Base-by-base conservation (phyloP, 2,888 invertebrate species). In the Scotopteryx bipunctaria region DNA sequence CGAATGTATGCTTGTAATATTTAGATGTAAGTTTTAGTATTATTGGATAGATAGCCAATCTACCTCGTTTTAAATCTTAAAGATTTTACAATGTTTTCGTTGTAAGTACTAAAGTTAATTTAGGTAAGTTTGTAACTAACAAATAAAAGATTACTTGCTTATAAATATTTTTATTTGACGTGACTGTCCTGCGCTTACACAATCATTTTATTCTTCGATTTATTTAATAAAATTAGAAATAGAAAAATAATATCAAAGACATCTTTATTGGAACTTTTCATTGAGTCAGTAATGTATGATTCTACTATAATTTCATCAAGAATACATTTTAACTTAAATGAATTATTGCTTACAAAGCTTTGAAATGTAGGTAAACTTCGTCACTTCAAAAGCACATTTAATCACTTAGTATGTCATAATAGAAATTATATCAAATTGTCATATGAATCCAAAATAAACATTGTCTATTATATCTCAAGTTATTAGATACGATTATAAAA, bases 181-280 rank as follows among this genome's bases (percentile, higher is more conserved):
- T 81, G 85, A 85, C 83, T 86, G 80, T 81, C 80, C 78, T 75
- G 74, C 79, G 81, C 78, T 84, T 87, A 88, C 86, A 88, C 79
- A 83, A 83, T 82, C 81, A 82, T 77, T 78, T 83, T 79, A 83
- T 78, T 83, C 67, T 83, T 83, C 67, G 78, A 83, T 84, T n/a
- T 83, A 83, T 85, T 79, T 83, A 85, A 81, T 88, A 88, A 88
- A 87, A 90, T 88, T 86, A 89, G 87, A 86, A 83, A 88, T 90
- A 89, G 87, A 89, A 89, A 90, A 90, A 89, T 90, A 89, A 89
- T 90, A 90, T 90, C 86, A 89, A 88, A 88, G 81, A 86, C 79
- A 85, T 86, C 62, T 70, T 78, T 73, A 81, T 82, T 83, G 86
- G 85, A 87, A 86, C 86, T 83, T 71, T 73, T 86, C 79, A 69